These are phyloP conservation scores for Sarcophaga carnaria DNA, from an alignment of 2,888 invertebrate species.

Conservation along the genomic window DNA sequence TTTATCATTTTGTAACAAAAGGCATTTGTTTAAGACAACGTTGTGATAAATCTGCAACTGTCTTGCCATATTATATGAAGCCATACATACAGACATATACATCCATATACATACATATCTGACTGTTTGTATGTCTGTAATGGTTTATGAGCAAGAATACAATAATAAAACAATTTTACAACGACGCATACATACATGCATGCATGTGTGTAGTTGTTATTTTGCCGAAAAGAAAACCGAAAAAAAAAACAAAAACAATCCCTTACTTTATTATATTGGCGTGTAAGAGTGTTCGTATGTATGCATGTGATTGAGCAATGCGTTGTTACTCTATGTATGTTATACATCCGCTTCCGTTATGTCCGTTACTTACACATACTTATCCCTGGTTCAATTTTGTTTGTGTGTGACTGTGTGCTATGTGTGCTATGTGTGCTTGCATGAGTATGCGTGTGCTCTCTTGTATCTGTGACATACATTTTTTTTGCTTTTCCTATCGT, in stretches of 20 bases:
- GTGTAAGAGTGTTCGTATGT: not conserved
- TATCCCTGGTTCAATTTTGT: not conserved
- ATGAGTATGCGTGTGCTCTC: not conserved
- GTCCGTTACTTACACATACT: conserved; percentile 13
- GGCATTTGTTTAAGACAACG: conserved; percentile 49
- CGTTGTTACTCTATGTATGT: conserved; percentile 22
- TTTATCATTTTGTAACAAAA: conserved; percentile 57
- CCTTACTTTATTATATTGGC: conserved; percentile 39
- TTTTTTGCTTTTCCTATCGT: conserved; percentile 43
- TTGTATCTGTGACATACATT: conserved; percentile 63
- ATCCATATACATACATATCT: not conserved
- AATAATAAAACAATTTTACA: not conserved
- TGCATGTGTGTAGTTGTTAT: not conserved
- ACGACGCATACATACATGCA: not conserved
- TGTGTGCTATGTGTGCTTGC: not conserved
- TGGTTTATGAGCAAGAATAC: not conserved
- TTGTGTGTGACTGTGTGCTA: not conserved
- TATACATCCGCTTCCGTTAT: conserved; percentile 56
- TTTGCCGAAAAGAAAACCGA: not conserved
- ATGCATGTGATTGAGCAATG: not conserved
- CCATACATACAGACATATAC: not conserved
- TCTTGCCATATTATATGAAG: conserved; percentile 33
- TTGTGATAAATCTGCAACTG: conserved; percentile 55
- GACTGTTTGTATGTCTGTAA: not conserved
- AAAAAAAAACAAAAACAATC: not conserved